phyloP scores from a whole-genome alignment of 2,888 invertebrate species.

The Sylvicola cinctus region DNA sequence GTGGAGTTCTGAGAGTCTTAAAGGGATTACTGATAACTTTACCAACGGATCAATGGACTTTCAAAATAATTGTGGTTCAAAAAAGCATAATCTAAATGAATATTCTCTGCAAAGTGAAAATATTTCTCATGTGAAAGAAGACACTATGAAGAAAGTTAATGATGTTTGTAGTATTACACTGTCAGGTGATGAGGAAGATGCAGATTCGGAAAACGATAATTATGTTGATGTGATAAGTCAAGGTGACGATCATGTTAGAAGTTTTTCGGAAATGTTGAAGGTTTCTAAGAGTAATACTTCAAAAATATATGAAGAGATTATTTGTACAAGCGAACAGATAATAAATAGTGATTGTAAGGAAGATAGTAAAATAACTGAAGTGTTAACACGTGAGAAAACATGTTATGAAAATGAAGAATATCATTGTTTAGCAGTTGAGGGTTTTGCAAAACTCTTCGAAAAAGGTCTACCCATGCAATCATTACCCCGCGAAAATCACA shows the following conservation, averaged over 20 bases:
- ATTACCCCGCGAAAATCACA: conserved; percentile 9
- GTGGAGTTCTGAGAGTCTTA: neutral
- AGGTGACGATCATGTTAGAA: conserved; percentile 19
- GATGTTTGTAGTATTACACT: neutral
- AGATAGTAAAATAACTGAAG: no score
- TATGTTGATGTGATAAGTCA: conserved; percentile 21
- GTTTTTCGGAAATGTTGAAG: no score
- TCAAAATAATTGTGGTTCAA: neutral
- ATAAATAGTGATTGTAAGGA: no score
- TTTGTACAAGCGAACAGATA: no score
- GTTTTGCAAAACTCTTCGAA: conserved; percentile 21
- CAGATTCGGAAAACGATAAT: conserved; percentile 18
- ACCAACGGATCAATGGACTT: no score
- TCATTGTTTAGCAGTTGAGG: conserved; percentile 23
- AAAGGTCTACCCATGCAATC: conserved; percentile 5
- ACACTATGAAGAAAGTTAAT: neutral
- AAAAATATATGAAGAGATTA: no score
- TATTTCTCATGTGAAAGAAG: neutral
- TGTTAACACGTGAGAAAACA: conserved; percentile 9
- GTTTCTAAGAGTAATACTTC: no score
- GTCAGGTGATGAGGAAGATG: conserved; percentile 2
- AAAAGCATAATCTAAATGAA: neutral
- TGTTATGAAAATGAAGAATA: conserved; percentile 21
- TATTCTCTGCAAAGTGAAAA: neutral
- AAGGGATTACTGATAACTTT: no score